These are phyloP conservation scores for Drosophila oshimai DNA, from an alignment of 1,140 invertebrate genomes.

Conservation along the genomic window DNA sequence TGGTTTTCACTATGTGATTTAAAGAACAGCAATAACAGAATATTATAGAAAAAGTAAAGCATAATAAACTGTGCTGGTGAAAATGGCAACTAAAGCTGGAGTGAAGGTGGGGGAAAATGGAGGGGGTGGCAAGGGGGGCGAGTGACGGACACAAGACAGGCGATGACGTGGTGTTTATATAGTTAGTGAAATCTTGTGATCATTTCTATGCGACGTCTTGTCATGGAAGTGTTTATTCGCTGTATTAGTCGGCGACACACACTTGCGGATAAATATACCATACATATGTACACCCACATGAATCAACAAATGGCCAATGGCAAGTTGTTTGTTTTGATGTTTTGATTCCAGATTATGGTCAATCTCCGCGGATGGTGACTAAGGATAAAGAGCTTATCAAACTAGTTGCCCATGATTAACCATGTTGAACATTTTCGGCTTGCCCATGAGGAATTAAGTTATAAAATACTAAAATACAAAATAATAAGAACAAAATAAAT, in stretches of 20 bases:
- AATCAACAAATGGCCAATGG: conserved; percentile 41
- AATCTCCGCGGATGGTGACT: conserved; percentile 16
- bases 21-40: conserved; percentile 13
- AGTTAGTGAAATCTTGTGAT: conserved; percentile 29
- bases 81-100: conserved; percentile 7
- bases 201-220: conserved; percentile 3
- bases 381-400: conserved; percentile 15
- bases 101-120: no score
- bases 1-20: conserved; percentile 21
- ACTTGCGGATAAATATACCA: not conserved
- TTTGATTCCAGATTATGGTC: conserved; percentile 31
- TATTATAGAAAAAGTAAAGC: conserved; percentile 12
- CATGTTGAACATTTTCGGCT: not conserved
- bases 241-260: conserved; percentile 11
- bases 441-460: no score
- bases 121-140: not conserved
- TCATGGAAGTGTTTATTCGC: conserved; percentile 22
- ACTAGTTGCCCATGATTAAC: not conserved
- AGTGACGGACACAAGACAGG: not conserved
- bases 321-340: conserved; percentile 31
- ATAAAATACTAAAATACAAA: no score
- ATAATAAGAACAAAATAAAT: no score
- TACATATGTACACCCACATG: not conserved
- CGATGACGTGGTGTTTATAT: conserved; percentile 37
- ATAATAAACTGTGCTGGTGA: not conserved